A percentile compares a stretch with the other conserved stretches of the same genome.
Conservation (phyloP, 2,888 invertebrate species). For the Hydrotaea diabolus region DNA sequence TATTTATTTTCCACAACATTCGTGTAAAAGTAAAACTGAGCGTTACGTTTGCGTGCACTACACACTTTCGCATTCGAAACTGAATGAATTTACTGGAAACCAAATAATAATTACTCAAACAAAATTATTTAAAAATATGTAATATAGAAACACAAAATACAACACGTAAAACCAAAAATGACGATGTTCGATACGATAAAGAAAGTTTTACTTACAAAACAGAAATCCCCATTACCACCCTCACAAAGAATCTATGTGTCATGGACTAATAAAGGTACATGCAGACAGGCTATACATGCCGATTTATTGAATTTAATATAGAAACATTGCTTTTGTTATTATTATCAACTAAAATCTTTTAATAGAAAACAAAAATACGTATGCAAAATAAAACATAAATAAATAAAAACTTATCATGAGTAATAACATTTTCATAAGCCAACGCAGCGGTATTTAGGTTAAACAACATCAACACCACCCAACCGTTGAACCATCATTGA, state of each 20-base stretch:
- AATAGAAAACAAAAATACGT: neutral
- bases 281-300: neutral
- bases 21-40: slow-evolving; percentile 20
- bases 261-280: slow-evolving; percentile 42
- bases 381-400: neutral
- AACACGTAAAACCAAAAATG: neutral
- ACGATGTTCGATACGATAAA: slow-evolving; percentile 49
- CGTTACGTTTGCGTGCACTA: slow-evolving; percentile 27
- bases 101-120: too few species aligned
- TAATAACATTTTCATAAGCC: slow-evolving; percentile 32
- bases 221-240: slow-evolving; percentile 12
- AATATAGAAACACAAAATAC: neutral
- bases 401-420: slow-evolving; percentile 5
- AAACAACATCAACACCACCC: slow-evolving; percentile 15
- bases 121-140: too few species aligned
- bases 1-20: neutral
- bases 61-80: slow-evolving; percentile 37
- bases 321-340: neutral
- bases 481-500: neutral
- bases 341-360: neutral
- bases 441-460: neutral
- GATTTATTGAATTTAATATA: slow-evolving; percentile 30
- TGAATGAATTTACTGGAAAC: neutral
- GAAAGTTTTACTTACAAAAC: slow-evolving; percentile 47
- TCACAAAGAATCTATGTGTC: slow-evolving; percentile 39